Conservation (phyloP, 1,140 invertebrate species). For the Drosophila tsacasi region DNA sequence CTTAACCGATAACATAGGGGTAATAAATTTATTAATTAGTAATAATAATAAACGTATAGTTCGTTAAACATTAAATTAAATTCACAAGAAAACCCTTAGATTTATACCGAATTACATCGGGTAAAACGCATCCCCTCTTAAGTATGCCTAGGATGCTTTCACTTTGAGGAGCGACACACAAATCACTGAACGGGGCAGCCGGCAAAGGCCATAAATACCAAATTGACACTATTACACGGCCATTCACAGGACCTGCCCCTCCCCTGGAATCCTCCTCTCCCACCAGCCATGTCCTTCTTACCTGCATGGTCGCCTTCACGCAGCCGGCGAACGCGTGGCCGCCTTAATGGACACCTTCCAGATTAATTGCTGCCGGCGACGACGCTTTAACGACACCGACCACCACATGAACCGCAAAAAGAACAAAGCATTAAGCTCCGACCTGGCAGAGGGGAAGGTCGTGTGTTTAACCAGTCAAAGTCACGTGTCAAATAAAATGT, state of each 20-base stretch:
- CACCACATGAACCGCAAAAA: constrained; percentile 82
- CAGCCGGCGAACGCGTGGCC: constrained; percentile 61
- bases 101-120: not conserved
- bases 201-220: constrained; percentile 70
- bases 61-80: not conserved
- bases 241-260: constrained; percentile 29
- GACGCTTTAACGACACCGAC: constrained; percentile 40
- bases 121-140: not conserved
- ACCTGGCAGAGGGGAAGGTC: constrained; percentile 17
- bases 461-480: constrained; percentile 80
- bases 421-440: constrained; percentile 75
- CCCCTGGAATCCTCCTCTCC: constrained; percentile 5
- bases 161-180: constrained; percentile 47
- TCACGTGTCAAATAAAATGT: constrained; percentile 84
- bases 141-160: constrained; percentile 3
- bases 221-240: constrained; percentile 78
- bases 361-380: constrained; percentile 73
- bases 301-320: constrained; percentile 47
- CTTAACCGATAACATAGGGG: not conserved
- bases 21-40: not conserved
- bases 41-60: not conserved
- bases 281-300: constrained; percentile 4
- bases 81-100: not conserved
- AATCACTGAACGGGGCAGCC: constrained; percentile 62
- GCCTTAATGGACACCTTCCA: constrained; percentile 82